A percentile compares a stretch with the other conserved stretches of the same genome.
Evolutionary conservation across 2,797 vertebrate species (phyloP).

Genomic region (Anguilla anguilla): DNA sequence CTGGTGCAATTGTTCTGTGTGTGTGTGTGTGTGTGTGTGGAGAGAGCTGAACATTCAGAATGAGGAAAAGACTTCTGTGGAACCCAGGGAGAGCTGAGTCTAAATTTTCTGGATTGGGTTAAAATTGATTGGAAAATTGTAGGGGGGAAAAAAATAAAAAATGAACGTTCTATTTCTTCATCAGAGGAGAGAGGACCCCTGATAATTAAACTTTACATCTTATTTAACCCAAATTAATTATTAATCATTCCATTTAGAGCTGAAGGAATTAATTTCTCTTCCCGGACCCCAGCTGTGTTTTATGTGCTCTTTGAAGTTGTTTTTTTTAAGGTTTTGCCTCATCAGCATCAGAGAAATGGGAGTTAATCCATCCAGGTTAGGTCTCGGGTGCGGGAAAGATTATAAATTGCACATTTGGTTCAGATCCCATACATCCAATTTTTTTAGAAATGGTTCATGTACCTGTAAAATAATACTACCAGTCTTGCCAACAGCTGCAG

Average conservation of each 20-base stretch:
- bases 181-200: conserved; percentile 35
- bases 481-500: background rate
- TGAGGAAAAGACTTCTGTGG: background rate
- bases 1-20: background rate
- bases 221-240: conserved; percentile 60
- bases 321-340: background rate
- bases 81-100: background rate
- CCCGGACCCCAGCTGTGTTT: conserved; percentile 9
- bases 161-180: conserved; percentile 49
- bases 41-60: background rate
- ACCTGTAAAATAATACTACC: background rate
- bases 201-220: conserved; percentile 66
- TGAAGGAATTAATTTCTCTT: conserved; percentile 36
- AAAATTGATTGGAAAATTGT: conserved; percentile 31
- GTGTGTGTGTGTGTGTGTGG: background rate
- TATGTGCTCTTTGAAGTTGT: background rate
- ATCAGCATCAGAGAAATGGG: conserved; percentile 29
- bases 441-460: background rate
- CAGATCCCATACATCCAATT: background rate
- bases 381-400: background rate
- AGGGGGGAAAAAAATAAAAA: conserved; percentile 21
- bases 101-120: background rate
- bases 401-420: conserved; percentile 5
- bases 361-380: background rate
- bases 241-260: conserved; percentile 48